Conservation (phyloP, 2,888 invertebrate genomes). For the Icerya purchasi region DNA sequence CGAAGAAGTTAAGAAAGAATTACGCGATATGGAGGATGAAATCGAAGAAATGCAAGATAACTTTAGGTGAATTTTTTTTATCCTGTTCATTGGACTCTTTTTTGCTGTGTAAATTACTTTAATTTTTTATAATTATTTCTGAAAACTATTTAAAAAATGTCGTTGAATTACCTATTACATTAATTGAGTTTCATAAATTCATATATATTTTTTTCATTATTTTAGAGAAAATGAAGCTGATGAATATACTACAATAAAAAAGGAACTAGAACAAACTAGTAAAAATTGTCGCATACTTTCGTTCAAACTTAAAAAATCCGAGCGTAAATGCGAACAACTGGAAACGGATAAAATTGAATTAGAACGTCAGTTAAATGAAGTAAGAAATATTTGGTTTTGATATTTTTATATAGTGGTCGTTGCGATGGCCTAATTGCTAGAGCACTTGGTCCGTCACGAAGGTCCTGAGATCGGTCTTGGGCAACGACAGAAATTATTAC, state of each 20-base stretch:
- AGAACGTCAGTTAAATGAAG: slow-evolving; percentile 42
- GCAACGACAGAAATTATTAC: too few species aligned
- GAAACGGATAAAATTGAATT: slow-evolving; percentile 63
- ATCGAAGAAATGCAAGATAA: slow-evolving; percentile 98
- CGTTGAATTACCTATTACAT: too few species aligned
- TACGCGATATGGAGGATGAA: slow-evolving; percentile 82
- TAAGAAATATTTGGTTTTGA: too few species aligned
- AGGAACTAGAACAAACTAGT: slow-evolving; percentile 86
- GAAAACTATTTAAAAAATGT: not conserved
- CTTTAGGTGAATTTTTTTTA: slow-evolving; percentile 36
- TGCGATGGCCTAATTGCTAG: too few species aligned
- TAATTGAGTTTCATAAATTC: too few species aligned
- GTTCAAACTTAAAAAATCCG: slow-evolving; percentile 90
- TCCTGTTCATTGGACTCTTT: not conserved
- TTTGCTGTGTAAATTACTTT: not conserved
- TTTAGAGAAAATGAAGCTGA: slow-evolving; percentile 86
- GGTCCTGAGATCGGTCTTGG: too few species aligned
- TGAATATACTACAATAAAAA: slow-evolving; percentile 80
- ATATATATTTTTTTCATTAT: too few species aligned
- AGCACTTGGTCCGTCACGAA: too few species aligned
- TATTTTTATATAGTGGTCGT: too few species aligned
- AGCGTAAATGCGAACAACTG: slow-evolving; percentile 64
- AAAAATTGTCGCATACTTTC: slow-evolving; percentile 96
- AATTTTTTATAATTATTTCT: not conserved
- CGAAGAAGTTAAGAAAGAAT: slow-evolving; percentile 78